phyloP scores from a whole-genome alignment of 2,888 invertebrate species.

The Muscina levida region DNA sequence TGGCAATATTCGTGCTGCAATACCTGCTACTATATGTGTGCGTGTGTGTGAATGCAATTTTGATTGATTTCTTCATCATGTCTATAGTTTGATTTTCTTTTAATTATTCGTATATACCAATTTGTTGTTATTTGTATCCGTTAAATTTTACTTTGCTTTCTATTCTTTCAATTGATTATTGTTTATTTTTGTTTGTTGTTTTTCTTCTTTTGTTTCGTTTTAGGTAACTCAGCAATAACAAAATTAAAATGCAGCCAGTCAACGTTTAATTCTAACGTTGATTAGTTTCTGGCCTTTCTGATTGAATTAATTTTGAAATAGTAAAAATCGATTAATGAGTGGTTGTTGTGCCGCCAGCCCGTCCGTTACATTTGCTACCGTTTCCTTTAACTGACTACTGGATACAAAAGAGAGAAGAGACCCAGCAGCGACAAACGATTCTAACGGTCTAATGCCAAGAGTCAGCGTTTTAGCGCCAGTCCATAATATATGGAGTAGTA shows the following conservation, averaged over 20 bases:
- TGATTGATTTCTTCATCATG: slow-evolving; percentile 28
- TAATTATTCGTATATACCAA: slow-evolving; percentile 20
- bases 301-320: neutral
- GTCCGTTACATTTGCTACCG: slow-evolving; percentile 3
- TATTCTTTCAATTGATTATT: slow-evolving; percentile 1
- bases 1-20: too few species aligned
- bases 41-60: neutral
- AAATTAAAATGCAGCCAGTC: too few species aligned
- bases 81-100: slow-evolving; percentile 12
- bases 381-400: slow-evolving; percentile 13
- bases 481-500: neutral
- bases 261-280: neutral
- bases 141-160: neutral
- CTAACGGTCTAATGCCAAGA: neutral
- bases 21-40: neutral
- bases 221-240: too few species aligned
- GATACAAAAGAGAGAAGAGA: neutral
- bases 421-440: slow-evolving; percentile 2
- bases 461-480: slow-evolving; percentile 16
- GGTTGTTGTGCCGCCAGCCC: neutral
- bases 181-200: too few species aligned
- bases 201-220: too few species aligned
- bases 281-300: too few species aligned
- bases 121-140: neutral
- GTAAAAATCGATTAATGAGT: neutral